phyloP scores from a whole-genome alignment of 2,113 vertebrate genomes.

The Ceyx melanurus region DNA sequence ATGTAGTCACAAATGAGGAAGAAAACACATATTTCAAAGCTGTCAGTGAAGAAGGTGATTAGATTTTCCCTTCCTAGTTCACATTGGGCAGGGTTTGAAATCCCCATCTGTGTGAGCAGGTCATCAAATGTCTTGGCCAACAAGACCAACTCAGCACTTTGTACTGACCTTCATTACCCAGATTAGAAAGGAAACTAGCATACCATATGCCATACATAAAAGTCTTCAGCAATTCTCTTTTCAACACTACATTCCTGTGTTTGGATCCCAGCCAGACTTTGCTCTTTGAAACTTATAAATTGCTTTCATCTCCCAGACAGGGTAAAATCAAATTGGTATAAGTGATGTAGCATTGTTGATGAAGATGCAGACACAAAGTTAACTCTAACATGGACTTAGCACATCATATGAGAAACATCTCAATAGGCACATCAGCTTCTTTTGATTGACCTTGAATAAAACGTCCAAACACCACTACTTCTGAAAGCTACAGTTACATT shows the following conservation, averaged over 20 bases:
- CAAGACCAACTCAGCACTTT: constrained; percentile 45
- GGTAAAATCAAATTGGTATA: constrained; percentile 71
- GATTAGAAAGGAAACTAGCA: constrained; percentile 55
- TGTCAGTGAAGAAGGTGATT: background rate
- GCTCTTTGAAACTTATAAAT: constrained; percentile 72
- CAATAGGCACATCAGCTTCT: constrained; percentile 8
- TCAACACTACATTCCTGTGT: constrained; percentile 36
- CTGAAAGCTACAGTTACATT: background rate
- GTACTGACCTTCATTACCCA: constrained; percentile 50
- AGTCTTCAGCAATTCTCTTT: constrained; percentile 57
- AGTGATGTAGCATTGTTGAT: constrained; percentile 52
- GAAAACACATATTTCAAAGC: background rate
- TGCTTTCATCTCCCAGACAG: constrained; percentile 68
- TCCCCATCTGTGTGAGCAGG: background rate
- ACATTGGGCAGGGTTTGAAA: background rate
- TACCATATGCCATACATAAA: constrained; percentile 58
- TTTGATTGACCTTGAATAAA: background rate
- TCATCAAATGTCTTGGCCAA: constrained; percentile 34
- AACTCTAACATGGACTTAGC: constrained; percentile 19
- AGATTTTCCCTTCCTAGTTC: background rate
- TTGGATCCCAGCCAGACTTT: constrained; percentile 63
- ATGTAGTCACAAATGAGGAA: background rate
- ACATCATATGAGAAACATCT: constrained; percentile 22
- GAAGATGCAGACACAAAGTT: constrained; percentile 48
- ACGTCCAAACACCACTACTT: background rate